These are phyloP conservation scores for Dolichotis patagonum DNA, from an alignment of 2,113 vertebrate species.

Conservation along the genomic window DNA sequence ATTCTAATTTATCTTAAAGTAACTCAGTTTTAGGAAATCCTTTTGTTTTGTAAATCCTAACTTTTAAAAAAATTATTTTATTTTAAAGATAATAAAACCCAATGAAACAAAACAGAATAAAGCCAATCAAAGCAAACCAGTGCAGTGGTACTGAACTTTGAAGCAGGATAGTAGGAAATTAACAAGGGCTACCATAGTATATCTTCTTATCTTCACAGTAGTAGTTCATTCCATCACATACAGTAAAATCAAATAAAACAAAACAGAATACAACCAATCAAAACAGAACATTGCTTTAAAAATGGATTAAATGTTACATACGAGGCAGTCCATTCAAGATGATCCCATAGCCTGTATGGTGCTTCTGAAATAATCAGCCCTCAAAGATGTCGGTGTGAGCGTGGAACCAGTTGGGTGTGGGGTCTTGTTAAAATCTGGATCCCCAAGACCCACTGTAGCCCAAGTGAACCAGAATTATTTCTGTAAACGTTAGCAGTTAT, in stretches of 20 bases:
- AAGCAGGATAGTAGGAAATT: too few species aligned
- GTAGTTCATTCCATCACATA: too few species aligned
- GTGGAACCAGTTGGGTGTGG: neutral
- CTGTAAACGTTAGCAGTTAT: neutral
- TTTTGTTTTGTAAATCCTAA: neutral
- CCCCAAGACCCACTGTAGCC: neutral
- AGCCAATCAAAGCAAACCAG: too few species aligned
- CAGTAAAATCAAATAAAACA: too few species aligned
- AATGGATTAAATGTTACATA: neutral
- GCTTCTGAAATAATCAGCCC: neutral
- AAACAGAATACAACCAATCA: too few species aligned
- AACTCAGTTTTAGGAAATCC: neutral
- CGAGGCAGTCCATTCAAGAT: neutral
- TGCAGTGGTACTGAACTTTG: too few species aligned
- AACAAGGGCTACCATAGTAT: too few species aligned
- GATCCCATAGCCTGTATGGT: neutral
- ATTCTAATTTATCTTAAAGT: constrained; percentile 36
- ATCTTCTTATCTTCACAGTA: too few species aligned
- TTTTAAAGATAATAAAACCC: too few species aligned
- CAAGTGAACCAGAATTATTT: neutral
- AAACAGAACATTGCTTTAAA: too few species aligned
- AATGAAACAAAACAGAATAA: too few species aligned
- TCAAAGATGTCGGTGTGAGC: neutral
- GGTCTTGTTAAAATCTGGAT: neutral
- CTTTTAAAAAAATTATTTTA: neutral